Conservation (phyloP, 2,888 invertebrate genomes). For the Leuctra nigra region DNA sequence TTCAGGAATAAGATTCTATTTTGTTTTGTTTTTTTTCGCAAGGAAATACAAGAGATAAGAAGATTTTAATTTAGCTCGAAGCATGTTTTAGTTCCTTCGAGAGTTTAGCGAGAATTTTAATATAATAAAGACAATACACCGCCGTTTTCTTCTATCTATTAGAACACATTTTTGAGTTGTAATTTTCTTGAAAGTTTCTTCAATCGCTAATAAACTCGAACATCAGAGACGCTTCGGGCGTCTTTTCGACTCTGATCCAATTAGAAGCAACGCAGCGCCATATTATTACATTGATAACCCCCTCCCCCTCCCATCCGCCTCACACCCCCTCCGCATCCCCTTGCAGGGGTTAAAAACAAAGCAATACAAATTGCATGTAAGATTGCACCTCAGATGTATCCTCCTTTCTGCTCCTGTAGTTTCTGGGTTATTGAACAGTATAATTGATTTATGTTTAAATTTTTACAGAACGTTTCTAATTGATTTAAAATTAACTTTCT, state of each 20-base stretch:
- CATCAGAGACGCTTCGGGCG: background rate
- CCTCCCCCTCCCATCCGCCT: background rate
- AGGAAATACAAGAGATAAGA: constrained; percentile 16
- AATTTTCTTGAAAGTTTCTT: constrained; percentile 13
- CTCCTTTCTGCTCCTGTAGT: too few relatives aligned
- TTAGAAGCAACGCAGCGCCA: constrained; percentile 1
- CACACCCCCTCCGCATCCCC: background rate
- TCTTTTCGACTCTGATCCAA: constrained; percentile 1
- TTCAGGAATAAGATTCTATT: background rate
- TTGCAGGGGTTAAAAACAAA: too few relatives aligned
- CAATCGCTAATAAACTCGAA: constrained; percentile 13
- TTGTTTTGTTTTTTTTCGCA: background rate
- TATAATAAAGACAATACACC: constrained; percentile 12
- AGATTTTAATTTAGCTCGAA: constrained; percentile 25
- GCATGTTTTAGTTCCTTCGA: constrained; percentile 21
- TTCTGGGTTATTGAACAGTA: too few relatives aligned
- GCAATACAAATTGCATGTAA: too few relatives aligned
- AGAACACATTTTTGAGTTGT: background rate
- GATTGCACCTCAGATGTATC: too few relatives aligned
- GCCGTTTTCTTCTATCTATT: constrained; percentile 2
- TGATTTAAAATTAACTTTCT: too few relatives aligned
- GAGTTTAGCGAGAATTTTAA: constrained; percentile 15
- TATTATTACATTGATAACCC: constrained; percentile 10
- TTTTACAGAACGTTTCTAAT: too few relatives aligned
- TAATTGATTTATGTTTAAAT: too few relatives aligned